Base-by-base conservation (phyloP, 2,113 vertebrate genomes). In the Oreochromis tanganicae region DNA sequence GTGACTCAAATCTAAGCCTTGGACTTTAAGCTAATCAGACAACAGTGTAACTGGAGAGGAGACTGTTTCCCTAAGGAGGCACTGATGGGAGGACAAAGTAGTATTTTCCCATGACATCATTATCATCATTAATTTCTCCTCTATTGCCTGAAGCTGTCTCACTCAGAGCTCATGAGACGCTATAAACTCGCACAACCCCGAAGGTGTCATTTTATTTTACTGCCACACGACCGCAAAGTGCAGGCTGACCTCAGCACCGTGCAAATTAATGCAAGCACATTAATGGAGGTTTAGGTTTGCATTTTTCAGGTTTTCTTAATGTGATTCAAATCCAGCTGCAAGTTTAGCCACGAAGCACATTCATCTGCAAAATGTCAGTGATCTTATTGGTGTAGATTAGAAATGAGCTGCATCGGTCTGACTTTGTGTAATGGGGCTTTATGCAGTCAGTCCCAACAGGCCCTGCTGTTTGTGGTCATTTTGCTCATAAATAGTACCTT, bases 91-190 rank as follows among this genome's bases (percentile, higher is more conserved):
- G 86, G 57, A 87, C 55, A 75, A 68, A 83, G 43, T 36, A 3
- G 57, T 54, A 61, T 88, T 92, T 87, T 89, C 83, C 85, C 81
- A 90, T 91, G 88, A 92, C 83, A 81, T 90, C 86, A 82, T 79
- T 79, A 46, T 43, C 7, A 46, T 56, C 50, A 52, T 91, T 84
- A 80, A 57, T 59, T 61, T 71, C 12, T 82, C 13, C 71, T 46
- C 9, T 50, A 14, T 46, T 73, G 80, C 63, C 57, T 68, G 21
- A 36, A 68, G 16, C 46, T n/a, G 17, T 59, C 43, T 88, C 56
- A 63, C 9, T 80, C 21, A 3, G 5, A 52, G 14, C 52, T 84
- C 63, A 82, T 63, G 52, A 55, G 48, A 91, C 34, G 19, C 61
- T 52, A 16, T 46, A 52, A 50, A 5, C 16, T 78, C 1, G 9